These are phyloP conservation scores for Percopsis omiscomaycus DNA, from an alignment of 2,797 vertebrate genomes.

Conservation along the genomic window DNA sequence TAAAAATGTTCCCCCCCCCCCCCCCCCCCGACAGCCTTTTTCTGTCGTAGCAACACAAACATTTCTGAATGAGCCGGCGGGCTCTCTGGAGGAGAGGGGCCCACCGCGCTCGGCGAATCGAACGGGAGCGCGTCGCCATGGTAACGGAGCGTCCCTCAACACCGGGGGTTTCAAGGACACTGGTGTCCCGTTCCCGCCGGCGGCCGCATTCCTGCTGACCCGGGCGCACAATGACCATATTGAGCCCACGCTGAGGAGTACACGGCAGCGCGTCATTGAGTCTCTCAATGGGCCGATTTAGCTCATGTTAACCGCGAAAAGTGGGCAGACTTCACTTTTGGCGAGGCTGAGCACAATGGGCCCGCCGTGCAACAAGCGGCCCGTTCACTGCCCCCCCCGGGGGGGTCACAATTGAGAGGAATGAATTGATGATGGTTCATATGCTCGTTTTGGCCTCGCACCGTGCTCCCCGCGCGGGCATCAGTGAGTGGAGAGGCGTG, in stretches of 20 bases:
- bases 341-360: conserved; percentile 38
- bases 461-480: neutral
- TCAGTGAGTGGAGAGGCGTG: no score
- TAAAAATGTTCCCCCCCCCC: no score
- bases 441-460: conserved; percentile 6
- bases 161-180: conserved; percentile 61
- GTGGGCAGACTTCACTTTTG: conserved; percentile 24
- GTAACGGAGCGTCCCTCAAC: conserved; percentile 63
- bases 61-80: conserved; percentile 54
- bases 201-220: conserved; percentile 63
- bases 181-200: conserved; percentile 57
- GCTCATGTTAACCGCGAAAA: conserved; percentile 60
- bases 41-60: conserved; percentile 5
- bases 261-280: conserved; percentile 69
- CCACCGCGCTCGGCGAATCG: conserved; percentile 33
- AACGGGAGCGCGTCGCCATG: conserved; percentile 50
- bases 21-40: neutral
- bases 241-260: conserved; percentile 71
- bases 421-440: conserved; percentile 12
- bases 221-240: conserved; percentile 72
- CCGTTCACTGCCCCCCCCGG: conserved; percentile 33
- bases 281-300: conserved; percentile 74
- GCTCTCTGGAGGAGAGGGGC: conserved; percentile 22
- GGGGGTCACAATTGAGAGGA: conserved; percentile 4
- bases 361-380: conserved; percentile 41